Evolutionary conservation across 2,797 vertebrate species (phyloP), one percentile per base, ranked within the genome.

Genomic region (Hippopotamyrus pictus): DNA sequence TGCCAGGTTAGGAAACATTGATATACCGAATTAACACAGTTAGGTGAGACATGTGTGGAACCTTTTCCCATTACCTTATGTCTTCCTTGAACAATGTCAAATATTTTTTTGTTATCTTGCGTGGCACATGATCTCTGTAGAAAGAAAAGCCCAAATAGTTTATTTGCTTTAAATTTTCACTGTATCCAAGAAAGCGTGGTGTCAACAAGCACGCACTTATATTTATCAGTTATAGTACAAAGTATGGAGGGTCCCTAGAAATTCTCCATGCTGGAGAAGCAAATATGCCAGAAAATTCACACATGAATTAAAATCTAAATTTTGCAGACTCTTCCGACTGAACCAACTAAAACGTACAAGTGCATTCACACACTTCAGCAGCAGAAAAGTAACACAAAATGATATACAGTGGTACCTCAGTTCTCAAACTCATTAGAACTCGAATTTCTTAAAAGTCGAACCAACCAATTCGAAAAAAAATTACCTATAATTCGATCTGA

Each of bases 101-200:
- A 88, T 97, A 97, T 90, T 96, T 97, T 5, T 95, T 95, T 83
- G 95, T 96, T 62, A 62, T 92, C 92, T 96, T 97, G 91, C 95
- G 93, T 89, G 96, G 95, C 88, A 97, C 96, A 2, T 97, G 97
- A 92, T 96, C 96, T 92, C 97, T 97, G 93, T 2, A 89, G 29
- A 92, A 90, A 88, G 50, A 54, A 46, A 89, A 29, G 22, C 3
- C 82, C 7, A 73, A 84, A 92, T 0, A 79, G 25, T 54, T 85
- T 3, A 25, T 48, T 11, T 14, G n/a, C 46, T n/a, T 29, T 19
- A 19, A 19, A 79, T 41, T 79, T 19, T 44, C 17, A 53, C 48
- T 37, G 84, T 37, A 54, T 19, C 48, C 84, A 86, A 29, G 22
- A 25, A 12, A 50, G 83, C 17, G 46, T n/a, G 5, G 1, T 7